Conservation (phyloP, 2,113 vertebrate species). For the Meleagris gallopavo region DNA sequence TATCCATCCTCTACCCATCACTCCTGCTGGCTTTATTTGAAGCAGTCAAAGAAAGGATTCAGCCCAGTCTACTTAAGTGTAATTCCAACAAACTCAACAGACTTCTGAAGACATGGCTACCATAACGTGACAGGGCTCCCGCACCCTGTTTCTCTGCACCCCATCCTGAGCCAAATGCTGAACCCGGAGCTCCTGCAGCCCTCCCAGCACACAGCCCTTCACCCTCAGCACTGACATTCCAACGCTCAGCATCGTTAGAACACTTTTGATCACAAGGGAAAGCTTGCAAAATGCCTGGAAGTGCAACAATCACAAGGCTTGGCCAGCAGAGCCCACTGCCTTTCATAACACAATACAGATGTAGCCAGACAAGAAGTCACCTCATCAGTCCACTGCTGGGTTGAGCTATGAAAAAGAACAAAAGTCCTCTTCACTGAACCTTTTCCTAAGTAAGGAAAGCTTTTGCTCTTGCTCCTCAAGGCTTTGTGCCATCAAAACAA, state of each 20-base stretch:
- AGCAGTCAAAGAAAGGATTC: not conserved
- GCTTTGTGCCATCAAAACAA: fast-evolving
- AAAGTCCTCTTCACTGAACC: not conserved
- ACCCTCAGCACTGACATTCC: not conserved
- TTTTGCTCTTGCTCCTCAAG: too few species aligned
- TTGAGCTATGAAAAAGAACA: too few species aligned
- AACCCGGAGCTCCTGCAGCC: not conserved
- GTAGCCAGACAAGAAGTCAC: not conserved
- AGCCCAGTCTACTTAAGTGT: fast-evolving
- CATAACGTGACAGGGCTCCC: not conserved
- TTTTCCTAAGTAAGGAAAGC: fast-evolving
- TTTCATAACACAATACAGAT: fast-evolving
- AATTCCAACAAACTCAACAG: fast-evolving
- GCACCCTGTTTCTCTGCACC: not conserved
- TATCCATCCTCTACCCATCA: not conserved
- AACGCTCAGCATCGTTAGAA: not conserved
- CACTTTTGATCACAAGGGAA: not conserved
- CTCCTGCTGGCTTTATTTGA: not conserved
- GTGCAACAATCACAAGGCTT: not conserved
- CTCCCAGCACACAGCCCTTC: not conserved
- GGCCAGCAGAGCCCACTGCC: not conserved
- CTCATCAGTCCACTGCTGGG: not conserved
- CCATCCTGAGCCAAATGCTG: not conserved
- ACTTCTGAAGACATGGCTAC: not conserved
- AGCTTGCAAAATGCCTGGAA: not conserved